phyloP scores from a whole-genome alignment of 92 coral and sea anemone species.

The Palythoa heliodiscus region DNA sequence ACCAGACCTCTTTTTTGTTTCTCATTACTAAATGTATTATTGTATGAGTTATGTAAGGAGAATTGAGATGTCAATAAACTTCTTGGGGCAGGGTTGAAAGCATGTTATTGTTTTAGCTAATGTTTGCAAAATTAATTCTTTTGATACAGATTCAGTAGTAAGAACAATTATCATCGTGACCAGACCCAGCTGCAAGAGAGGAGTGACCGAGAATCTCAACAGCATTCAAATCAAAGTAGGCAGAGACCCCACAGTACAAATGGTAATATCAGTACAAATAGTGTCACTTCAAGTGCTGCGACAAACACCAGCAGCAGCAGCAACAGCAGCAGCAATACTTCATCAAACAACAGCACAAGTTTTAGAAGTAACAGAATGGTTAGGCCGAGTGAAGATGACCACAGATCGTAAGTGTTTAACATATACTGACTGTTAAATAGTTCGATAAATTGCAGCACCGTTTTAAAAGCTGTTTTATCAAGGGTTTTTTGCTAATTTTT shows the following conservation, averaged over 20 bases:
- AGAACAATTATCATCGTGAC: conserved; percentile 50
- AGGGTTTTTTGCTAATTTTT: not conserved
- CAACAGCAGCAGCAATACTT: conserved; percentile 45
- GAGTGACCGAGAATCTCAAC: conserved; percentile 58
- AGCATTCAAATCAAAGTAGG: conserved; percentile 51
- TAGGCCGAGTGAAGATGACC: conserved; percentile 33
- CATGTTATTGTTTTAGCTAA: not conserved
- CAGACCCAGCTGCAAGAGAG: conserved; percentile 65
- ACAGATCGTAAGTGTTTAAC: conserved; percentile 11
- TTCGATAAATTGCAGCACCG: too few species aligned
- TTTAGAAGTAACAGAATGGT: conserved; percentile 24
- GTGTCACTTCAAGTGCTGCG: conserved; percentile 35
- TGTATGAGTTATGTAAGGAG: not conserved
- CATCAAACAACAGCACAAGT: conserved; percentile 48
- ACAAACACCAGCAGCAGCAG: conserved; percentile 50
- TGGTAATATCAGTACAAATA: conserved; percentile 40
- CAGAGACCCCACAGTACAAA: conserved; percentile 65
- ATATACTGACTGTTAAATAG: not conserved
- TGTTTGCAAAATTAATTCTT: not conserved
- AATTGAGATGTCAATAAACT: not conserved
- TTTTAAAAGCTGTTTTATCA: too few species aligned
- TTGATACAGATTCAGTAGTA: conserved; percentile 20
- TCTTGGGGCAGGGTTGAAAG: not conserved
- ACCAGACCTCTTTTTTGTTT: too few species aligned
- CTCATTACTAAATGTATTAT: too few species aligned